Evolutionary conservation across 2,888 invertebrate genomes (phyloP).

Genomic region (Camptogramma bilineatum): DNA sequence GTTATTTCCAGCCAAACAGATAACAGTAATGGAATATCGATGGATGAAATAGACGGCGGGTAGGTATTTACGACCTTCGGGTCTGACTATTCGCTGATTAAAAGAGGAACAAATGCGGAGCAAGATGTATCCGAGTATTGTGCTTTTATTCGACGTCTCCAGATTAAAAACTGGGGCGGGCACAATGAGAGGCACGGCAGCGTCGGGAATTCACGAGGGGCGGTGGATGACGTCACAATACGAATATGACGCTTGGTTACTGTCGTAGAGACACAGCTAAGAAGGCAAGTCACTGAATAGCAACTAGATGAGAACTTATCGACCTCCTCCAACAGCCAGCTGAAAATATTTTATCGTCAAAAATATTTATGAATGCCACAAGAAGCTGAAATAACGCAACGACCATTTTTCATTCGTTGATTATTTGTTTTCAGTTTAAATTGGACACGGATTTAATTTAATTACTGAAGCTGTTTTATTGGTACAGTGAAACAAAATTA

Average conservation of each 20-base stretch:
- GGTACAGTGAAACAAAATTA: slow-evolving; percentile 27
- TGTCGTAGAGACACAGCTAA: slow-evolving; percentile 38
- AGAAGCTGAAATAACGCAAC: not conserved
- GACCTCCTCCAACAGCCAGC: slow-evolving; percentile 1
- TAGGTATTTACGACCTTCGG: slow-evolving; percentile 46
- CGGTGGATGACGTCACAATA: slow-evolving; percentile 66
- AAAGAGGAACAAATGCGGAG: slow-evolving; percentile 69
- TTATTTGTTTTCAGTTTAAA: slow-evolving; percentile 13
- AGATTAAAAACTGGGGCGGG: slow-evolving; percentile 80
- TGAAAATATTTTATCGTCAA: not conserved
- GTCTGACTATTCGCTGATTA: slow-evolving; percentile 65
- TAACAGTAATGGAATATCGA: slow-evolving; percentile 43
- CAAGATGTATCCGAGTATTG: slow-evolving; percentile 74
- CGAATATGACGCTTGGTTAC: slow-evolving; percentile 66
- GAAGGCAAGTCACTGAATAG: slow-evolving; percentile 12
- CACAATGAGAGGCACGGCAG: slow-evolving; percentile 69
- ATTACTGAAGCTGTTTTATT: slow-evolving; percentile 27
- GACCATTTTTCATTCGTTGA: slow-evolving; percentile 8
- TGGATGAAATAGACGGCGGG: slow-evolving; percentile 33
- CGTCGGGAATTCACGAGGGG: slow-evolving; percentile 59
- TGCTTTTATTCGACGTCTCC: slow-evolving; percentile 78
- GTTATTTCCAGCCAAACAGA: slow-evolving; percentile 44
- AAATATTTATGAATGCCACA: not conserved
- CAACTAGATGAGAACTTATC: slow-evolving; percentile 12
- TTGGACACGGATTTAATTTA: slow-evolving; percentile 9